A percentile compares a stretch with the other conserved stretches of the same genome.
Evolutionary conservation across 2,888 invertebrate genomes (phyloP).

Genomic region (Zonitis immaculata): DNA sequence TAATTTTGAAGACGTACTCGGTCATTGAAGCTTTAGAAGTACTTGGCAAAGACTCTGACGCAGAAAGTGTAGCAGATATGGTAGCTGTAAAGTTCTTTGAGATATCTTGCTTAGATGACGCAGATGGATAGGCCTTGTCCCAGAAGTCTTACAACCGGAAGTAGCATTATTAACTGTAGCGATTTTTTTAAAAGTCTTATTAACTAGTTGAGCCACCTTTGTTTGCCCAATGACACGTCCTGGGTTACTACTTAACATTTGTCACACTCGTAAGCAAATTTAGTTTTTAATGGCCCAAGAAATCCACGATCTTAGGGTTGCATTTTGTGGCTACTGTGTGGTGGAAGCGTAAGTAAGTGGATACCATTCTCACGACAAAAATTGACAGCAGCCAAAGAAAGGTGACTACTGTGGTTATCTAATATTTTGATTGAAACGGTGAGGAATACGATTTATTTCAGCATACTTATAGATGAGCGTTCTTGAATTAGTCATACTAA

Average conservation of each 20-base stretch:
- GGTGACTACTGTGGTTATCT: slow-evolving; percentile 13
- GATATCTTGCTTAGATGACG: not conserved
- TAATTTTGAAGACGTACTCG: not conserved
- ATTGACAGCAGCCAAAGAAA: slow-evolving; percentile 3
- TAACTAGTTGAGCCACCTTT: not conserved
- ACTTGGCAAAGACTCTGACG: not conserved
- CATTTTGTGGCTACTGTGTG: slow-evolving; percentile 44
- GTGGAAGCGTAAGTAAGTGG: slow-evolving; percentile 41
- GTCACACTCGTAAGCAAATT: too few relatives aligned
- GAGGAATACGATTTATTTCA: not conserved
- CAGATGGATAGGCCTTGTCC: not conserved
- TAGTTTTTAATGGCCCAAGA: slow-evolving; percentile 41
- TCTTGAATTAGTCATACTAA: too few relatives aligned
- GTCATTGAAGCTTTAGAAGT: not conserved
- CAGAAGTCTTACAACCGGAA: not conserved
- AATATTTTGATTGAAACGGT: not conserved
- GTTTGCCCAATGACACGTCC: not conserved
- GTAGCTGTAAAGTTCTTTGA: not conserved
- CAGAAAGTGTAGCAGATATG: not conserved
- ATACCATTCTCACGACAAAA: slow-evolving; percentile 32
- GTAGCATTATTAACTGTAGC: not conserved
- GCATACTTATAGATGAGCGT: not conserved
- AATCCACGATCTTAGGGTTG: slow-evolving; percentile 45
- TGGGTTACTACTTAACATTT: not conserved
- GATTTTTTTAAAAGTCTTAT: not conserved